A percentile compares a stretch with the other conserved stretches of the same genome.
phyloP scores from a whole-genome alignment of 2,888 invertebrate genomes.

The Plagodis dolabraria region DNA sequence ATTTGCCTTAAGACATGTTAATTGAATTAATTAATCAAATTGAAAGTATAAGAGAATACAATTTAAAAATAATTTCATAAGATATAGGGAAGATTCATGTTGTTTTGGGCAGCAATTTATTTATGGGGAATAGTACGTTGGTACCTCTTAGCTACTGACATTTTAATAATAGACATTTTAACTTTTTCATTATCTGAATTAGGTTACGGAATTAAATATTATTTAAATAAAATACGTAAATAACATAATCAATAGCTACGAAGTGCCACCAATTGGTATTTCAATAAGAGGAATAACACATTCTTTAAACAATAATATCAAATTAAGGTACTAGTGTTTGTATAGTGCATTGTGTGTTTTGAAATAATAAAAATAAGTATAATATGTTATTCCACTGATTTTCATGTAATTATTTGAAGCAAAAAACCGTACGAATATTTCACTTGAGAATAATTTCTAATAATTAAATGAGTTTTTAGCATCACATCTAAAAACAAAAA shows the following conservation, averaged over 20 bases:
- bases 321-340: no score
- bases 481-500: no score
- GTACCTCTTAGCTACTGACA: slow-evolving; percentile 52
- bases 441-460: neutral
- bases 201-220: neutral
- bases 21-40: slow-evolving; percentile 60
- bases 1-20: slow-evolving; percentile 73
- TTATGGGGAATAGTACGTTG: slow-evolving; percentile 26
- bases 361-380: no score
- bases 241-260: slow-evolving; percentile 31
- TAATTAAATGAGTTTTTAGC: no score
- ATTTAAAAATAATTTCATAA: slow-evolving; percentile 42
- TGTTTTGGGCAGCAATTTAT: slow-evolving; percentile 61
- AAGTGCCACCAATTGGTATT: slow-evolving; percentile 25
- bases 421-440: slow-evolving; percentile 21
- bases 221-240: neutral
- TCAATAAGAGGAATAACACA: slow-evolving; percentile 32
- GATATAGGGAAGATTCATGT: slow-evolving; percentile 40
- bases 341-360: no score
- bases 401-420: slow-evolving; percentile 16
- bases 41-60: slow-evolving; percentile 53
- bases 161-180: neutral
- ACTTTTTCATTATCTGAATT: neutral
- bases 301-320: neutral
- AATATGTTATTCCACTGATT: slow-evolving; percentile 29